A percentile compares a stretch with the other conserved stretches of the same genome.
These are phyloP conservation scores for Lepisosteus oculatus DNA, from an alignment of 2,113 vertebrate species.

Conservation along the genomic window DNA sequence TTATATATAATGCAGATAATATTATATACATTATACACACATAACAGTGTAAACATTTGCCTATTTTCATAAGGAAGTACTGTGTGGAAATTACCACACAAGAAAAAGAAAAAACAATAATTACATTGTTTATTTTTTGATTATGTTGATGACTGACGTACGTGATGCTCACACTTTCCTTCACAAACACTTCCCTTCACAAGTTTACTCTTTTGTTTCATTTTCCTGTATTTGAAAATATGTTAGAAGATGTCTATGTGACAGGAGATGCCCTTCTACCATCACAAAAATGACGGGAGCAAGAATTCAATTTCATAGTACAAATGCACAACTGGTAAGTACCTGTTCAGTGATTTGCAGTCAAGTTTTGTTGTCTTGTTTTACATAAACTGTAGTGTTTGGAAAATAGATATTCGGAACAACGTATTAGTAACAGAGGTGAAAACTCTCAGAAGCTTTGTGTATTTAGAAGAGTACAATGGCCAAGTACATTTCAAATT, in stretches of 20 bases:
- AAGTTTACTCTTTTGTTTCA: constrained; percentile 9
- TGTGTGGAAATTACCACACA: too few species aligned
- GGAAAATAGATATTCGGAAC: constrained; percentile 28
- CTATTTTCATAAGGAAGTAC: too few species aligned
- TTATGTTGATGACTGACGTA: too few species aligned
- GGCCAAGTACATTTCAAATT: constrained; percentile 65
- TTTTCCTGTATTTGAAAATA: constrained; percentile 19
- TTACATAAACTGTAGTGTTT: constrained; percentile 44
- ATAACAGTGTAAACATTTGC: too few species aligned
- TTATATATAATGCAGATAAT: too few species aligned
- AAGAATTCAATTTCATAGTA: constrained; percentile 54
- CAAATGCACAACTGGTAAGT: constrained; percentile 60
- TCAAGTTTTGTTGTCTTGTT: constrained; percentile 57
- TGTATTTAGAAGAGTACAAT: constrained; percentile 54
- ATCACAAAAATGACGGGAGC: constrained; percentile 29
- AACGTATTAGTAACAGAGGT: constrained; percentile 52
- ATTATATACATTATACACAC: too few species aligned
- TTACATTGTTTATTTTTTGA: too few species aligned
- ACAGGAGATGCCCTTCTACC: constrained; percentile 26
- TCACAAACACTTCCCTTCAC: too few species aligned
- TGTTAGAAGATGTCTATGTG: constrained; percentile 16
- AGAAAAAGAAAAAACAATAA: too few species aligned
- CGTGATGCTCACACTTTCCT: too few species aligned
- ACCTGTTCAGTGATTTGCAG: constrained; percentile 62
- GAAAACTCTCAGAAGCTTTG: constrained; percentile 52